Percentiles rank a stretch among this genome's conserved stretches.
Conservation (phyloP, 2,797 vertebrate genomes). For the Thripadectes ignobilis region DNA sequence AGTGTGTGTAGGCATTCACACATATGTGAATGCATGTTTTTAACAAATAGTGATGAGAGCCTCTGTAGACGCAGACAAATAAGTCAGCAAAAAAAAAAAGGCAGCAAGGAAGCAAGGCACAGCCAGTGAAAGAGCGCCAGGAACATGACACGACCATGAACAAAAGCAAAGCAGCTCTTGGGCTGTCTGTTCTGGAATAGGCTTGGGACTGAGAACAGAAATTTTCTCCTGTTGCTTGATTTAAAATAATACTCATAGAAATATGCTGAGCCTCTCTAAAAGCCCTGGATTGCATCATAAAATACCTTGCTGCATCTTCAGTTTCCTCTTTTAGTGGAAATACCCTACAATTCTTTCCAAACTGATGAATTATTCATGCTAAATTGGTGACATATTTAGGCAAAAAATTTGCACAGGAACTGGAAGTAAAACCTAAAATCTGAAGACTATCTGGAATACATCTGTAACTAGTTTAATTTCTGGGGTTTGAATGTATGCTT, state of each 20-base stretch:
- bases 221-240: neutral
- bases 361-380: neutral
- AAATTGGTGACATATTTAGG: neutral
- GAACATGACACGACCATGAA: fast-evolving
- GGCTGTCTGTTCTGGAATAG: neutral
- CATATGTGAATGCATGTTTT: neutral
- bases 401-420: neutral
- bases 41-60: neutral
- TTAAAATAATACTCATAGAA: neutral
- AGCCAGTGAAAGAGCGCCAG: fast-evolving
- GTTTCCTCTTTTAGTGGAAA: slow-evolving; percentile 1
- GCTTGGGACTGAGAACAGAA: neutral
- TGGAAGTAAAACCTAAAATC: neutral
- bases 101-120: neutral
- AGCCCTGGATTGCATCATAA: neutral
- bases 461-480: neutral
- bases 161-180: neutral
- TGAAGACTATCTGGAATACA: neutral
- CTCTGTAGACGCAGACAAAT: neutral
- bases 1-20: neutral
- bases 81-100: neutral
- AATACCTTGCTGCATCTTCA: neutral
- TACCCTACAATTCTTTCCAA: neutral
- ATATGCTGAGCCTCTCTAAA: neutral
- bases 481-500: neutral